Percentiles rank a stretch among this genome's conserved stretches.
These are phyloP conservation scores for Plagodis dolabraria DNA, from an alignment of 2,888 invertebrate species.

Conservation along the genomic window DNA sequence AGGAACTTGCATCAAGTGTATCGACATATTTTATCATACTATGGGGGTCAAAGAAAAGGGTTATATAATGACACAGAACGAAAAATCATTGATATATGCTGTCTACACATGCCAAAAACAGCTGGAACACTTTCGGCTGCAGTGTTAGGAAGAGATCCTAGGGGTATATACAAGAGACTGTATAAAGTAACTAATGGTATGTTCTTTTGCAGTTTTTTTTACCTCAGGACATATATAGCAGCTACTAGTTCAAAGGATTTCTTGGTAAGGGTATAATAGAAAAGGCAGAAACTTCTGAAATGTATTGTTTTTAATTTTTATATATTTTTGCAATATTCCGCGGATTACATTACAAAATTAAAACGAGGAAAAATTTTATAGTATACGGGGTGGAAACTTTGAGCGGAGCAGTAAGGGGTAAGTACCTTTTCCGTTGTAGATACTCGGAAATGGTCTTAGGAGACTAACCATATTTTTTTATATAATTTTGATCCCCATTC, in stretches of 20 bases:
- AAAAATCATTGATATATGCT: constrained; percentile 67
- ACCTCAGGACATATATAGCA: not conserved
- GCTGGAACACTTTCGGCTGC: constrained; percentile 51
- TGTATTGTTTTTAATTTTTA: too few relatives aligned
- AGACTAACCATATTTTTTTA: too few relatives aligned
- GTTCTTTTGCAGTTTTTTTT: not conserved
- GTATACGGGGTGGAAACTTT: too few relatives aligned
- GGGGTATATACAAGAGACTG: constrained; percentile 37
- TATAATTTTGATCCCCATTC: too few relatives aligned
- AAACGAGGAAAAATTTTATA: too few relatives aligned
- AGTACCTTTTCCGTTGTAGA: too few relatives aligned
- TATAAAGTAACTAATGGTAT: constrained; percentile 19
- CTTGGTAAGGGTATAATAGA: not conserved
- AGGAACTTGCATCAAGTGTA: constrained; percentile 67
- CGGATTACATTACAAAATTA: not conserved
- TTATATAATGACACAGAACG: constrained; percentile 49
- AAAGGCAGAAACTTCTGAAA: too few relatives aligned
- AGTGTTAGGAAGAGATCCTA: constrained; percentile 61
- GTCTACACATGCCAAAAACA: constrained; percentile 53
- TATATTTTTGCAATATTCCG: not conserved
- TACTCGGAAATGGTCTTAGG: too few relatives aligned
- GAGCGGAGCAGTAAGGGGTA: too few relatives aligned
- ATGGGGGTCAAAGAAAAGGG: constrained; percentile 39
- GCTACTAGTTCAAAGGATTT: not conserved
- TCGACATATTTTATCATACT: constrained; percentile 52